These are phyloP conservation scores for Halichondria panicea DNA, from an alignment of 37 sponge, comb jelly and placozoan species.

Conservation along the genomic window DNA sequence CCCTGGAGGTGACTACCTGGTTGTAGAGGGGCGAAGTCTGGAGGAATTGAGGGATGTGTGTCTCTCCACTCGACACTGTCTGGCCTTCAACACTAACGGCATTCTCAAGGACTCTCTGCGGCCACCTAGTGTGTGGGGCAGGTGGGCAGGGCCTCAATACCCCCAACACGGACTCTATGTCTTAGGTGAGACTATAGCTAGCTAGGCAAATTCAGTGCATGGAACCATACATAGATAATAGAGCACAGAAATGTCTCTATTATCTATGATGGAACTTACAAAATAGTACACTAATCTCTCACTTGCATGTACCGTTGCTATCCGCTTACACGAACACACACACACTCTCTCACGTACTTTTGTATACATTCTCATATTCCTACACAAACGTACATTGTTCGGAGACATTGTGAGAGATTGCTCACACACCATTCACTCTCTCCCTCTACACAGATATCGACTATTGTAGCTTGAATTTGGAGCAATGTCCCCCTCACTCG, in stretches of 20 bases:
- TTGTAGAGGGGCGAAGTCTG: constrained; percentile 15
- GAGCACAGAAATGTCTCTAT: no score
- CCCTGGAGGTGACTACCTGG: constrained; percentile 62
- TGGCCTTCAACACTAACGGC: constrained; percentile 72
- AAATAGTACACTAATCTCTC: no score
- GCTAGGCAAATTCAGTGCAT: no score
- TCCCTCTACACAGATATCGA: constrained; percentile 69
- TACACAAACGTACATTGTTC: constrained; percentile 7
- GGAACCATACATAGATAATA: no score
- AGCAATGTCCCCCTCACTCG: constrained; percentile 58
- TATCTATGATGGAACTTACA: no score
- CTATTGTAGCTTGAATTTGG: constrained; percentile 52
- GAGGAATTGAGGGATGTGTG: constrained; percentile 41
- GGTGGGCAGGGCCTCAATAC: constrained; percentile 34
- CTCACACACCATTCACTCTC: no score
- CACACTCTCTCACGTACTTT: no score
- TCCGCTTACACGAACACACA: no score
- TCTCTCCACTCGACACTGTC: constrained; percentile 17
- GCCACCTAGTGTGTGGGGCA: constrained; percentile 37
- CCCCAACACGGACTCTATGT: constrained; percentile 55
- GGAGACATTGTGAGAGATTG: no score
- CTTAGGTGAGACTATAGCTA: constrained; percentile 33
- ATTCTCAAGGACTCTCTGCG: constrained; percentile 43
- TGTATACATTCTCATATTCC: constrained; percentile 1
- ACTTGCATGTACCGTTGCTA: no score